Base-by-base conservation (phyloP, 2,797 vertebrate species). In the Manis javanica region DNA sequence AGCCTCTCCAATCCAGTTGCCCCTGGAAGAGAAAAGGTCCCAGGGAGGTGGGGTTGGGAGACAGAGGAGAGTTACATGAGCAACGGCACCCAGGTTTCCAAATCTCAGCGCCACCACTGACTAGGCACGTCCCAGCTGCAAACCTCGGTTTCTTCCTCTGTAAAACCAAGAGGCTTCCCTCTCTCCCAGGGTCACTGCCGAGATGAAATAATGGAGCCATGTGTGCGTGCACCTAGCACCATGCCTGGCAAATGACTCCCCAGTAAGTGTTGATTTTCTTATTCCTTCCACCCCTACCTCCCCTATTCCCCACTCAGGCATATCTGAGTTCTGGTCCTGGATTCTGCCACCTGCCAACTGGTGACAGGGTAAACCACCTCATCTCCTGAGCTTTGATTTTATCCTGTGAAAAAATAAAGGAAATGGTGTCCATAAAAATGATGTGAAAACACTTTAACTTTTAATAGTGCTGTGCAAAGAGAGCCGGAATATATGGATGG, bases 1-100 rank as follows among this genome's bases (percentile, higher is more conserved):
- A 0, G 98, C 99, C 97, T 99, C 99, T 63, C 99, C 99, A 1
- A 99, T 98, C 99, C 99, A 99, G 98, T 99, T 99, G 63, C 99
- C 97, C 99, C 99, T 98, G 86, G 98, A 99, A 96, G 96, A 97
- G 72, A 97, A 79, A 64, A 95, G 34, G 29, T 29, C 29, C 59
- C 71, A 11, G 81, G 71, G 37, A 87, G 66, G 42, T 0, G 6
- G 46, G 21, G 23, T 91, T 13, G 29, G 77, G 68, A 53, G 49
- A 23, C 21, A 57, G 37, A 37, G n/a, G 16, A 72, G 63, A 46
- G 1, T 37, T 59, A 15, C 15, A 12, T 3, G 10, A 92, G n/a
- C 29, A 31, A 29, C 14, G 68, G 37, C 78, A 39, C n/a, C 8
- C 24, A 2, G 19, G 23, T 29, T 24, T 95, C 51, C 26, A 37